phyloP scores from a whole-genome alignment of 2,888 invertebrate genomes.

The Cataglyphis livida region DNA sequence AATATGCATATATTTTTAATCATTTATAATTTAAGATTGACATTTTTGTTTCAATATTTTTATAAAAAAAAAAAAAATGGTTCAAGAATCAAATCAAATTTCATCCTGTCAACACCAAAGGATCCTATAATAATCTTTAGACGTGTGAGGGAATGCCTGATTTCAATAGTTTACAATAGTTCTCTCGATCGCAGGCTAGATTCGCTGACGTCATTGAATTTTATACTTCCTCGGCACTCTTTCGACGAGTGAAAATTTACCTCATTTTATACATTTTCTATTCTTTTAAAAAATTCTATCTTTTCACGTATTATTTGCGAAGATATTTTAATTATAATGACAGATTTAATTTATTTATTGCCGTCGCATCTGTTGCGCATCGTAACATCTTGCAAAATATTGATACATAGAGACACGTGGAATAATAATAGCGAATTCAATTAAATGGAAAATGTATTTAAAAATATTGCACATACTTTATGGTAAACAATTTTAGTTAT shows the following conservation, averaged over 20 bases:
- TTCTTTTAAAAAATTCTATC: background rate
- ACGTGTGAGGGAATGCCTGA: slow-evolving; percentile 15
- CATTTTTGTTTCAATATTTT: background rate
- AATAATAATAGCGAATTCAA: background rate
- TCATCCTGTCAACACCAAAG: slow-evolving; percentile 41
- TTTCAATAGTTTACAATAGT: slow-evolving; percentile 56
- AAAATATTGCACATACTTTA: background rate
- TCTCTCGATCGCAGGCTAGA: slow-evolving; percentile 29
- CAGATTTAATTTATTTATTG: background rate
- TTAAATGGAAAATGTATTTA: background rate
- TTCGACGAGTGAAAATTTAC: slow-evolving; percentile 38
- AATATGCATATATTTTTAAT: background rate
- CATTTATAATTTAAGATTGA: background rate
- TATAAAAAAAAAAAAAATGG: background rate
- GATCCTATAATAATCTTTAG: slow-evolving; percentile 56
- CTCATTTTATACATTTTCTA: background rate
- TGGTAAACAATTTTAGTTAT: background rate
- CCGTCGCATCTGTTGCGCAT: background rate
- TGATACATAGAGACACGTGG: background rate
- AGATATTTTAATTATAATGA: background rate
- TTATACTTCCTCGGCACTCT: slow-evolving; percentile 39
- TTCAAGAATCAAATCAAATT: background rate
- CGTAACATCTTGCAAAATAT: background rate
- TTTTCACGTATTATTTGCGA: background rate
- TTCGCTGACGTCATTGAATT: slow-evolving; percentile 39